These are phyloP conservation scores for Bos javanicus DNA, from an alignment of 2,113 vertebrate genomes.

Conservation along the genomic window DNA sequence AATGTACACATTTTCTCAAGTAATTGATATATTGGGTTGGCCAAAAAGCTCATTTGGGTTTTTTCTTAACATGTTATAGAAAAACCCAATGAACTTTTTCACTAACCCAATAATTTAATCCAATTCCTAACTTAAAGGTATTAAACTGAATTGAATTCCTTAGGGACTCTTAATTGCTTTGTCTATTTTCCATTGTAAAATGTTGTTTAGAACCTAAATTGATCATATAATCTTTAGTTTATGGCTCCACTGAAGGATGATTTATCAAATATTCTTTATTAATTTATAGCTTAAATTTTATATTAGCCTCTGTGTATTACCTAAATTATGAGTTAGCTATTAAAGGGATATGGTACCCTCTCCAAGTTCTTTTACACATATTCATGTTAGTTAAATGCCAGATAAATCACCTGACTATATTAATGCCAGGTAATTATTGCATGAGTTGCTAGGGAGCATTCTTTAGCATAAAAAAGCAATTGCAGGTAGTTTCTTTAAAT, in stretches of 20 bases:
- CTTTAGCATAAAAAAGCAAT: constrained; percentile 32
- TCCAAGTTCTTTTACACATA: not conserved
- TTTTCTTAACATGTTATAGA: not conserved
- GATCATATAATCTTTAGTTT: not conserved
- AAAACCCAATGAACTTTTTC: not conserved
- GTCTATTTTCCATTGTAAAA: constrained; percentile 49
- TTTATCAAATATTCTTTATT: constrained; percentile 57
- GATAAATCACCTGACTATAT: not conserved
- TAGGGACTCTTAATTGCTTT: constrained; percentile 13
- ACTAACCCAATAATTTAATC: not conserved
- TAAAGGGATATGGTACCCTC: not conserved
- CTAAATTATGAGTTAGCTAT: constrained; percentile 34
- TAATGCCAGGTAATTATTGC: not conserved
- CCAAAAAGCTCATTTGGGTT: not conserved
- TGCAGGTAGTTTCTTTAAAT: not conserved
- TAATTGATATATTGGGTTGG: not conserved
- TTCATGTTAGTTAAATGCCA: constrained; percentile 2
- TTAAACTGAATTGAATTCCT: constrained; percentile 47
- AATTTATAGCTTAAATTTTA: not conserved
- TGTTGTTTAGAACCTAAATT: constrained; percentile 23
- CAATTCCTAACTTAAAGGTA: constrained; percentile 33
- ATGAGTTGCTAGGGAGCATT: not conserved
- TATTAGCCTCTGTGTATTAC: not conserved
- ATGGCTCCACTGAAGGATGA: not conserved
- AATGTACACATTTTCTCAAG: constrained; percentile 47